phyloP scores from a whole-genome alignment of 2,888 invertebrate genomes.

The Himalopsyche anomala region DNA sequence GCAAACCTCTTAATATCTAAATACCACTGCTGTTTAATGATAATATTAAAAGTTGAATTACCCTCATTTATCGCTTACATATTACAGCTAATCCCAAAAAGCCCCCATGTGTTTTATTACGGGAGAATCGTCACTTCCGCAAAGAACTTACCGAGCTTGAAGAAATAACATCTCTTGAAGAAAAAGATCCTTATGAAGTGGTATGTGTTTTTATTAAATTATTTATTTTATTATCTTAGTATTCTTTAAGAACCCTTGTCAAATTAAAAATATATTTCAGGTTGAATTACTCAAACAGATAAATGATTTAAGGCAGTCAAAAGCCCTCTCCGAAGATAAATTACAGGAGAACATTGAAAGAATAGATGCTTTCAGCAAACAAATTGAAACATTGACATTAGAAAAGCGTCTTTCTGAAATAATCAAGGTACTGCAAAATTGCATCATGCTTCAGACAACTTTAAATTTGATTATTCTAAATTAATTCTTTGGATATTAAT shows the following conservation, averaged over 20 bases:
- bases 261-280: slow-evolving; percentile 67
- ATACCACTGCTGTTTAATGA: no score
- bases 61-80: background rate
- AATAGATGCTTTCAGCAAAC: slow-evolving; percentile 69
- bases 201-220: slow-evolving; percentile 68
- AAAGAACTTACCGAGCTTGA: slow-evolving; percentile 76
- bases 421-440: slow-evolving; percentile 63
- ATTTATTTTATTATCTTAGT: slow-evolving; percentile 51
- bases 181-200: slow-evolving; percentile 73
- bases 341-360: slow-evolving; percentile 67
- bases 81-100: slow-evolving; percentile 7
- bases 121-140: slow-evolving; percentile 26
- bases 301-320: slow-evolving; percentile 68
- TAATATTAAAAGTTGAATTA: no score
- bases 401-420: slow-evolving; percentile 61
- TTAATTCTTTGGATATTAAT: background rate
- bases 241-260: no score
- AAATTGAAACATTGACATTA: slow-evolving; percentile 62
- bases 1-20: no score
- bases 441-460: background rate
- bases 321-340: slow-evolving; percentile 66
- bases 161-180: slow-evolving; percentile 79
- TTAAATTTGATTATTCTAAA: no score
- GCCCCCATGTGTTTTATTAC: slow-evolving; percentile 69
- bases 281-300: slow-evolving; percentile 74